Evolutionary conservation across 2,888 invertebrate genomes (phyloP), one percentile per base, ranked within the genome.

Genomic region (Amblyjoppa fuscipennis): DNA sequence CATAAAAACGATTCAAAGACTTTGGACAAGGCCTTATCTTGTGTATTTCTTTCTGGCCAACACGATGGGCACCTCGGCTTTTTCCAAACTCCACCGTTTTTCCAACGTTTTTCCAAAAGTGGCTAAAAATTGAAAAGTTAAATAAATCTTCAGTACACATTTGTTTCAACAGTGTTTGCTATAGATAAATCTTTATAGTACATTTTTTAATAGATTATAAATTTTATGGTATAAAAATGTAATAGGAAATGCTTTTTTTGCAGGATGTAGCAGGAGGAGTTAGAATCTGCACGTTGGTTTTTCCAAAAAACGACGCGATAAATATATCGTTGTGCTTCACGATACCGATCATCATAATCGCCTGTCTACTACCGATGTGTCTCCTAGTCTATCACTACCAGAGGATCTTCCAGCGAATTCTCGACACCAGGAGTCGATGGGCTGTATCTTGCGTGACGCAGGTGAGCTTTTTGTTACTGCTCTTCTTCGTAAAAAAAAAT

Each of bases 321-420:
- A 94, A 95, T 88, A 92, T 95, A 71, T 95, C 95, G 0, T 90
- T 95, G 3, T 94, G 94, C 89, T 95, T 95, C 92, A 95, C 95
- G 53, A 92, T 95, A 79, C 94, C 95, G 13, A 94, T 95, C 2
- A 92, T 95, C 45, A 89, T 95, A 38, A 90, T 95, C 74, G 95
- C 95, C 16, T 95, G 95, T 88, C 89, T 95, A 5, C 90, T 95
- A 59, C 96, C 96, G 0, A 95, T 96, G 95, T 91, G 93, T 3
- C 93, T 95, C 61, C 91, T 95, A 41, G 95, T 95, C 20, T 95
- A 95, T 91, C 95, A 95, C 89, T 95, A 95, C 91, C 95, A 95
- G 85, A 93, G 94, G 86, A 95, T 96, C 85, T 95, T 95, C 88
- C 94, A 94, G 87, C 95, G 95, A 87, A 95, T 95, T 78, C 91